Conservation (phyloP, 2,888 invertebrate species). For the Dysmachus trigonus region DNA sequence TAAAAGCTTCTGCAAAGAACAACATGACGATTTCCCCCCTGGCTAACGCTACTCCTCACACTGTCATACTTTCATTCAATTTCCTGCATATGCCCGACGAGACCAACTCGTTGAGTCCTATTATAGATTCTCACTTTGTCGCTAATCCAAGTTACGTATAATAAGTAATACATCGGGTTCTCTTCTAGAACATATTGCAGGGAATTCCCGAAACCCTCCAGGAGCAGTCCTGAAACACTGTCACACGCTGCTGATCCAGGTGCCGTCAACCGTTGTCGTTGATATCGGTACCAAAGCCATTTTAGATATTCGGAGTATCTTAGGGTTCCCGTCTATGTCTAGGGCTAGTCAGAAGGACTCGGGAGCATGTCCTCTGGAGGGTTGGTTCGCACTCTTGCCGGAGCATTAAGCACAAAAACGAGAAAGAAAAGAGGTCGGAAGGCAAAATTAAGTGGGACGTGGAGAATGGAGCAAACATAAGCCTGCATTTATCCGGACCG, state of each 20-base stretch:
- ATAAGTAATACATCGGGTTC: background rate
- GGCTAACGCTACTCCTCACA: background rate
- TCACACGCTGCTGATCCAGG: background rate
- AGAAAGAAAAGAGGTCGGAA: background rate
- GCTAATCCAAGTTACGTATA: background rate
- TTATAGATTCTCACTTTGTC: background rate
- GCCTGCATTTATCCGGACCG: slow-evolving; percentile 4
- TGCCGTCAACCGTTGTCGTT: background rate
- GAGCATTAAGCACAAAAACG: background rate
- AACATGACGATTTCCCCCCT: background rate
- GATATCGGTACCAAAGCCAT: background rate
- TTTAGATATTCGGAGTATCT: background rate
- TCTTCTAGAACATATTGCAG: background rate
- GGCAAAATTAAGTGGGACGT: slow-evolving; percentile 13
- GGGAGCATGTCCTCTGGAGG: background rate
- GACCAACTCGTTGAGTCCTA: background rate
- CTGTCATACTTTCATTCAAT: background rate
- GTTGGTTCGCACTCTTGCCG: background rate
- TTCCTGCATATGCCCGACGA: background rate
- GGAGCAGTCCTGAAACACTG: background rate
- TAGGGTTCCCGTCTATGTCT: background rate
- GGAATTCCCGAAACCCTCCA: background rate
- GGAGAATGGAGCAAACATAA: background rate
- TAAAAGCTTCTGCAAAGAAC: background rate
- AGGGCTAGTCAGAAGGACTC: background rate